phyloP scores from a whole-genome alignment of 2,888 invertebrate species.

The Platycnemis pennipes region DNA sequence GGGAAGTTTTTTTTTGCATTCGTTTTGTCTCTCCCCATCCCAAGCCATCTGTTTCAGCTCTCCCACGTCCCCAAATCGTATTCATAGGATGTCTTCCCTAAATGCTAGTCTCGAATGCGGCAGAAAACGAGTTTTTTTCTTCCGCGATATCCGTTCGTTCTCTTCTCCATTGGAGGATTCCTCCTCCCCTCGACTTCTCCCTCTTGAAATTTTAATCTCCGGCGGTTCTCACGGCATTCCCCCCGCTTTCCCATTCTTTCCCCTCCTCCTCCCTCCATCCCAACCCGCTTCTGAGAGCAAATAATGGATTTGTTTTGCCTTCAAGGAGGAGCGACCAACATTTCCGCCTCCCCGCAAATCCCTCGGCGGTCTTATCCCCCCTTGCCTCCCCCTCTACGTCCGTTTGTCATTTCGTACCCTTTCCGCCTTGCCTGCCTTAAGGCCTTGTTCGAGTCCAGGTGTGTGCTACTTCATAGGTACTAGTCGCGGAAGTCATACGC shows the following conservation, averaged over 20 bases:
- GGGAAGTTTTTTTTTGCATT: too few species aligned
- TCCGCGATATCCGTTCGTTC: not conserved
- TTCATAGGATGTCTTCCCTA: not conserved
- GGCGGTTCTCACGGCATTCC: not conserved
- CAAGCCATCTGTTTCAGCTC: too few species aligned
- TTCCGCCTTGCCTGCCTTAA: too few species aligned
- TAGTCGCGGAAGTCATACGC: too few species aligned
- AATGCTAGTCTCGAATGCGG: too few species aligned
- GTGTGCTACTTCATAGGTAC: too few species aligned
- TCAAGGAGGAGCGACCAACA: not conserved
- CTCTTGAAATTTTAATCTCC: not conserved
- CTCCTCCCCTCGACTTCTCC: not conserved
- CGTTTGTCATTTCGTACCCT: not conserved
- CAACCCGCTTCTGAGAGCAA: not conserved
- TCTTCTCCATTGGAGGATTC: not conserved
- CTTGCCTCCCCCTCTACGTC: not conserved
- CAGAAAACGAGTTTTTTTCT: not conserved
- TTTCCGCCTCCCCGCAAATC: not conserved
- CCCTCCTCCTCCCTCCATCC: too few species aligned
- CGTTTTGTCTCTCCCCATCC: too few species aligned
- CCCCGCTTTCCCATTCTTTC: not conserved
- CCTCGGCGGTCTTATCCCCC: not conserved
- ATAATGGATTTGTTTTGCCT: conserved; percentile 26
- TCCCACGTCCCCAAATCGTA: not conserved
- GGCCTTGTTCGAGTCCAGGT: too few species aligned